These are phyloP conservation scores for Koerneria pararmatus DNA, from an alignment of 2,888 invertebrate genomes.

Conservation along the genomic window DNA sequence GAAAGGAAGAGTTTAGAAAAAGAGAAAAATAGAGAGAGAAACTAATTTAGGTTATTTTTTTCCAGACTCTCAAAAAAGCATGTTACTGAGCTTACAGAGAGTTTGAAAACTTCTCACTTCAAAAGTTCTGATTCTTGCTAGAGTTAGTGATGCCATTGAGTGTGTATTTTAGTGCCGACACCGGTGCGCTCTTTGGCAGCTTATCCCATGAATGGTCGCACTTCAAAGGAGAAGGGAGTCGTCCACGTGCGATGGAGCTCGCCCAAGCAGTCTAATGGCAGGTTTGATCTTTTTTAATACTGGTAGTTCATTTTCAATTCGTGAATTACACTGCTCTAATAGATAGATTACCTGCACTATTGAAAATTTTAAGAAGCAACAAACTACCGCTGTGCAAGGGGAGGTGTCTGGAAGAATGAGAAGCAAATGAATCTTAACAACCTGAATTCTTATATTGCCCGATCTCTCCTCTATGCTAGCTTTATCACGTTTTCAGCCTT, in stretches of 20 bases:
- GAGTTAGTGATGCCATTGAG: too few relatives aligned
- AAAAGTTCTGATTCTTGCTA: too few relatives aligned
- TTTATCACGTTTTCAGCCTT: too few relatives aligned
- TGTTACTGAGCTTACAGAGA: too few relatives aligned
- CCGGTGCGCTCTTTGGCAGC: slow-evolving; percentile 51
- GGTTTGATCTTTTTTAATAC: slow-evolving; percentile 54
- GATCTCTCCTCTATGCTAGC: too few relatives aligned
- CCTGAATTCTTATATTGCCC: too few relatives aligned
- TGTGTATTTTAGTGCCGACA: slow-evolving; percentile 50
- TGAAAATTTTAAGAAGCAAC: too few relatives aligned
- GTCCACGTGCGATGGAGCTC: slow-evolving; percentile 83
- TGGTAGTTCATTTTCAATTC: slow-evolving; percentile 9
- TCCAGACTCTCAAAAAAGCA: slow-evolving; percentile 12
- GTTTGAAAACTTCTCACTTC: too few relatives aligned
- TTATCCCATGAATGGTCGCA: slow-evolving; percentile 51
- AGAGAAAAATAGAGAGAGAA: too few relatives aligned
- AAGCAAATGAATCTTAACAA: neutral
- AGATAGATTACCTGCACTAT: too few relatives aligned
- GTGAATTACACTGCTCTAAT: neutral
- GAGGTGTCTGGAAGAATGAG: neutral
- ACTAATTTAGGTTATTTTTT: slow-evolving; percentile 11
- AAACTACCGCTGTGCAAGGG: too few relatives aligned
- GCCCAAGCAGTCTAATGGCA: slow-evolving; percentile 86
- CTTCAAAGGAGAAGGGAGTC: slow-evolving; percentile 44
- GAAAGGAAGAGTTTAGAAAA: too few relatives aligned